Conservation (phyloP, 2,888 invertebrate species). For the Caenorhabditis becei region DNA sequence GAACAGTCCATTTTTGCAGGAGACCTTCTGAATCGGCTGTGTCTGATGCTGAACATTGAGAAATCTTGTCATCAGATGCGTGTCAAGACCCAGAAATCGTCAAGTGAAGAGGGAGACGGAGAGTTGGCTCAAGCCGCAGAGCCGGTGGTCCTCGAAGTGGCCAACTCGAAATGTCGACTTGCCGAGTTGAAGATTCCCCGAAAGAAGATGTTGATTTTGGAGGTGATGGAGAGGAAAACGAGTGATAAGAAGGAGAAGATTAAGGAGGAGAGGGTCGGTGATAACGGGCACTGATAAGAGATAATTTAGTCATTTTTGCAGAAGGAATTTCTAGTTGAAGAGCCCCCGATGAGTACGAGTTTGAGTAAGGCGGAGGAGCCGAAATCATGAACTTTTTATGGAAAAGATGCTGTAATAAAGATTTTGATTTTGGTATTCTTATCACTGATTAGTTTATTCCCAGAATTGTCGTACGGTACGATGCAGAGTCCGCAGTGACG, state of each 20-base stretch:
- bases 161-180: constrained; percentile 13
- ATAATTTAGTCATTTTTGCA: no score
- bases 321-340: no score
- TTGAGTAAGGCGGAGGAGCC: no score
- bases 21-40: constrained; percentile 27
- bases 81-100: constrained; percentile 38
- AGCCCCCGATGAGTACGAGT: no score
- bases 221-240: constrained; percentile 18
- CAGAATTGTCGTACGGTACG: no score
- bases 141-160: constrained; percentile 10
- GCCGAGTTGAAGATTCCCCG: constrained; percentile 35
- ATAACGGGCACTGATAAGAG: no score
- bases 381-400: no score
- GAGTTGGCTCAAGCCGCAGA: neutral
- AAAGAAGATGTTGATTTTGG: constrained; percentile 28
- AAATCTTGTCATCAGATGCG: constrained; percentile 14
- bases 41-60: constrained; percentile 4
- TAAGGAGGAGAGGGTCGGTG: neutral
- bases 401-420: no score
- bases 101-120: constrained; percentile 36
- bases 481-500: no score
- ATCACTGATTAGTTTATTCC: no score
- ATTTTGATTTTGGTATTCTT: no score
- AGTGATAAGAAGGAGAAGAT: constrained; percentile 18
- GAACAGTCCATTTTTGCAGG: no score